These are phyloP conservation scores for Myoxocephalus aenaeus DNA, from an alignment of 2,797 vertebrate species.

Conservation along the genomic window DNA sequence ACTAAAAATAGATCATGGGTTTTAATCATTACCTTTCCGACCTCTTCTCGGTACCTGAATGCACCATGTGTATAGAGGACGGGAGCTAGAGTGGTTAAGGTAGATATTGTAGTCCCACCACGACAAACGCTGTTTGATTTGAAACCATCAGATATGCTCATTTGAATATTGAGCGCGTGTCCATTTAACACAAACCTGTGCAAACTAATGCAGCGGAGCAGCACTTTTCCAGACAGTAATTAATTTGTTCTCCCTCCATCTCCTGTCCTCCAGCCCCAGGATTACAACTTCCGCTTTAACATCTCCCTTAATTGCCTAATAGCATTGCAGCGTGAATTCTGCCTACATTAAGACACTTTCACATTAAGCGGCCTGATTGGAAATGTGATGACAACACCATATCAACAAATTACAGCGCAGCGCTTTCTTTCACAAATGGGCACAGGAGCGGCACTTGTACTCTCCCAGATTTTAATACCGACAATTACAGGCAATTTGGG, in stretches of 20 bases:
- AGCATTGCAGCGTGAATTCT: conserved; percentile 97
- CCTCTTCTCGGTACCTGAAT: not conserved
- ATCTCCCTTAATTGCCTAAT: conserved; percentile 98
- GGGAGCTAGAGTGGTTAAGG: not conserved
- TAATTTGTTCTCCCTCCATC: conserved; percentile 92
- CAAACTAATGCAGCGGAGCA: conserved; percentile 74
- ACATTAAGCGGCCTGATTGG: conserved; percentile 96
- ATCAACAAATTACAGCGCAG: conserved; percentile 93
- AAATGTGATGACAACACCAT: conserved; percentile 98
- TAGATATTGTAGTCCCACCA: not conserved
- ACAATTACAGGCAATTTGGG: conserved; percentile 98
- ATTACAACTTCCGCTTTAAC: conserved; percentile 95
- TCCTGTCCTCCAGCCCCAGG: conserved; percentile 86
- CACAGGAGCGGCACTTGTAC: conserved; percentile 94
- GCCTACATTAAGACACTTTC: conserved; percentile 96
- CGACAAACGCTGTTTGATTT: no score
- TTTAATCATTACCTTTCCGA: not conserved
- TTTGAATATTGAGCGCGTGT: conserved; percentile 68
- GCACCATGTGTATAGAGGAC: not conserved
- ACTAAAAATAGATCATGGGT: not conserved
- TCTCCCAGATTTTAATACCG: conserved; percentile 95
- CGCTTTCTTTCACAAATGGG: conserved; percentile 91
- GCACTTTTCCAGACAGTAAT: conserved; percentile 84
- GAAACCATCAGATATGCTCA: not conserved
- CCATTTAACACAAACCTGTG: conserved; percentile 75